Conservation (phyloP, 2,888 invertebrate genomes). For the Dicranocentrus wangi region DNA sequence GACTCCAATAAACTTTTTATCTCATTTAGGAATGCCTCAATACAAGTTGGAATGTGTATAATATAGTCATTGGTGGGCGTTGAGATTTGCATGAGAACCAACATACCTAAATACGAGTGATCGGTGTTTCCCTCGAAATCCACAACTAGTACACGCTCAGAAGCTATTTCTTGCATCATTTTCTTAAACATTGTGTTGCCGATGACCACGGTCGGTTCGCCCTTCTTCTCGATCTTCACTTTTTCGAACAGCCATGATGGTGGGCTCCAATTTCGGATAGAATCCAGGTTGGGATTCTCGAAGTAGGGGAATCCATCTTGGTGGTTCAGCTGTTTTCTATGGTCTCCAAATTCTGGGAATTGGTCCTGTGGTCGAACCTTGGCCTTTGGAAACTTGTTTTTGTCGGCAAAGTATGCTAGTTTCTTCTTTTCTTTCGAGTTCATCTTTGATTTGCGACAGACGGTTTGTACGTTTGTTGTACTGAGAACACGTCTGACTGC, state of each 20-base stretch:
- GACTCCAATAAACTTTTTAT: neutral
- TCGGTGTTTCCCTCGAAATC: neutral
- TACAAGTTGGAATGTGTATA: conserved; percentile 11
- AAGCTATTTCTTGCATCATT: too few species aligned
- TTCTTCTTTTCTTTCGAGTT: neutral
- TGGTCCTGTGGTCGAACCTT: neutral
- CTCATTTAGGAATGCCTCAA: neutral
- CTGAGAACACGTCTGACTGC: too few species aligned
- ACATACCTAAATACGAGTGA: conserved; percentile 16
- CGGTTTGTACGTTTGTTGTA: too few species aligned
- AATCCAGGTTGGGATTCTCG: neutral
- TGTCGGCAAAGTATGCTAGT: neutral
- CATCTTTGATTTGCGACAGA: too few species aligned
- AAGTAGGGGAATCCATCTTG: neutral
- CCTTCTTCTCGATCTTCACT: too few species aligned
- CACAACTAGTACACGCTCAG: neutral
- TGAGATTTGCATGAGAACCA: neutral
- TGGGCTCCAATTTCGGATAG: neutral
- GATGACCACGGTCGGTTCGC: too few species aligned
- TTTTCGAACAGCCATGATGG: neutral
- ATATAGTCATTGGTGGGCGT: neutral
- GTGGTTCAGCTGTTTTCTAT: neutral
- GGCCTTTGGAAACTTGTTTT: neutral
- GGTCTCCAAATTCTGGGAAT: neutral
- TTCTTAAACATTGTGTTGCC: too few species aligned